These are phyloP conservation scores for Hylyphantes graminicola DNA, from an alignment of 1,140 invertebrate species.

Conservation along the genomic window DNA sequence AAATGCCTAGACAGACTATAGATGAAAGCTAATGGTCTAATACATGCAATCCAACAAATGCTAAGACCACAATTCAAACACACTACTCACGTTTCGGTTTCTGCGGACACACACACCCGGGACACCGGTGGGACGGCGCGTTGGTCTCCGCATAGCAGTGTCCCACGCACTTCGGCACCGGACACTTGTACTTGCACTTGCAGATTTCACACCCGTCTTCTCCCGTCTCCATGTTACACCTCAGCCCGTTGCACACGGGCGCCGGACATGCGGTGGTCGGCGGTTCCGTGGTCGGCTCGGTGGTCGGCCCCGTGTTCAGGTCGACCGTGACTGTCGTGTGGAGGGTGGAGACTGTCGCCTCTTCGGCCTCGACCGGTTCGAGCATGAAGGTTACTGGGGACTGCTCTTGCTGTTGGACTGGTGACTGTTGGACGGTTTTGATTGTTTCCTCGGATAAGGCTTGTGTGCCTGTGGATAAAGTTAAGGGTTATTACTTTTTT, in stretches of 20 bases:
- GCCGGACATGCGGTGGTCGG: slow-evolving; percentile 14
- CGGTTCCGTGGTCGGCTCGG: not conserved
- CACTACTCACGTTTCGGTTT: slow-evolving; percentile 39
- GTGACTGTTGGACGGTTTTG: not conserved
- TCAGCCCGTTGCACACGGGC: slow-evolving; percentile 36
- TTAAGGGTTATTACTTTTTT: too few relatives aligned
- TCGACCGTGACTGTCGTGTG: slow-evolving; percentile 44
- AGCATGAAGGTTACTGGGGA: slow-evolving; percentile 17
- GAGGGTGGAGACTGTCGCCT: slow-evolving; percentile 4
- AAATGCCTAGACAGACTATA: too few relatives aligned
- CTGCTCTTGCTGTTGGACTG: slow-evolving; percentile 5
- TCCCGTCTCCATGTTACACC: slow-evolving; percentile 28
- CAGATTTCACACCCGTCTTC: slow-evolving; percentile 46
- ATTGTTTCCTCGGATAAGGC: not conserved
- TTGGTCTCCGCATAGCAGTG: slow-evolving; percentile 49
- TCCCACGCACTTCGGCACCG: slow-evolving; percentile 47
- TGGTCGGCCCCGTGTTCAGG: not conserved
- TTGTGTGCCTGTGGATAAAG: too few relatives aligned
- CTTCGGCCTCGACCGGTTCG: slow-evolving; percentile 15
- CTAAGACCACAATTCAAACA: too few relatives aligned
- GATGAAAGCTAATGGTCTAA: too few relatives aligned
- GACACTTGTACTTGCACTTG: slow-evolving; percentile 49
- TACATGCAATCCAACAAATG: too few relatives aligned
- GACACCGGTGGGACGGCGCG: slow-evolving; percentile 45
- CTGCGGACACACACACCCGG: slow-evolving; percentile 46